These are phyloP conservation scores for Nomada ferruginata DNA, from an alignment of 2,888 invertebrate genomes.

Conservation along the genomic window DNA sequence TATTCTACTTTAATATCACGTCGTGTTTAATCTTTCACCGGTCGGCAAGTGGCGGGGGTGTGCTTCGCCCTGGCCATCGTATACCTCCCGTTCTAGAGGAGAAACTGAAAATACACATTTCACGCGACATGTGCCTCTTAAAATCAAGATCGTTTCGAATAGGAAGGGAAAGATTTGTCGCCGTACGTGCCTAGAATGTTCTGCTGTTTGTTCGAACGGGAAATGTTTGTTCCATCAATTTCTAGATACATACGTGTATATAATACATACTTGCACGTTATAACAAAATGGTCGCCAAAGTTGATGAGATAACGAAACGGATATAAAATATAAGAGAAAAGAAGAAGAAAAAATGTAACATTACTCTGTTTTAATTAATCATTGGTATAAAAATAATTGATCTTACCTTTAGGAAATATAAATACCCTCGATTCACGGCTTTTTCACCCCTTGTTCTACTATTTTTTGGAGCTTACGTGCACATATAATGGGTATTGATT, in stretches of 20 bases:
- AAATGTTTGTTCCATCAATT: conserved; percentile 48
- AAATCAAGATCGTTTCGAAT: conserved; percentile 58
- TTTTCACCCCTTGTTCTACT: not conserved
- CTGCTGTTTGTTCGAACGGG: conserved; percentile 15
- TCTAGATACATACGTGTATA: conserved; percentile 29
- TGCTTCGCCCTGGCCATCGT: conserved; percentile 11
- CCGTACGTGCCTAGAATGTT: conserved; percentile 54
- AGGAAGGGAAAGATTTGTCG: conserved; percentile 56
- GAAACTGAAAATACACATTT: conserved; percentile 53
- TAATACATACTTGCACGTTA: not conserved
- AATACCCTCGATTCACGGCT: not conserved
- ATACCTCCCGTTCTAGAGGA: conserved; percentile 13
- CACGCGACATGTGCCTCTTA: conserved; percentile 43
- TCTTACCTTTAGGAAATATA: not conserved
- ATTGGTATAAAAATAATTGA: not conserved
- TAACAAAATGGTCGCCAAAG: conserved; percentile 63
- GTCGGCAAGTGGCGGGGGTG: conserved; percentile 26
- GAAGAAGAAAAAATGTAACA: not conserved
- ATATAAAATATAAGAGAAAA: conserved; percentile 64
- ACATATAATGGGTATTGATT: conserved; percentile 20
- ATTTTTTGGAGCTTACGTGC: conserved; percentile 7
- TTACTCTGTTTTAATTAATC: not conserved
- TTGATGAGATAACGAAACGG: conserved; percentile 68
- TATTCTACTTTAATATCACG: conserved; percentile 8
- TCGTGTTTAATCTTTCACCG: conserved; percentile 35